phyloP scores from a whole-genome alignment of 2,797 vertebrate genomes.

The Amniataba percoides region DNA sequence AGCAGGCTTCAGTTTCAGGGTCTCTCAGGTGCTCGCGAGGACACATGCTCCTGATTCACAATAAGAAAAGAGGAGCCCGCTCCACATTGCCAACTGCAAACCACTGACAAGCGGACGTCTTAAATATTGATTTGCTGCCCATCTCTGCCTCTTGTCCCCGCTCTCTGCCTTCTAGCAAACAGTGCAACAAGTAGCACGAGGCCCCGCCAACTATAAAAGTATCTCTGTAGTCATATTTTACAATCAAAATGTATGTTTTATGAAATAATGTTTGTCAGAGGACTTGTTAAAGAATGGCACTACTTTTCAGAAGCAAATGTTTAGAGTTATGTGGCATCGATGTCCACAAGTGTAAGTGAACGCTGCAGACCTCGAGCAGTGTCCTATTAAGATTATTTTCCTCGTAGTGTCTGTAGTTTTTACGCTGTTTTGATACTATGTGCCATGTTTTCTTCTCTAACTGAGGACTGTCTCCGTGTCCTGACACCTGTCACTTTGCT shows the following conservation, averaged over 20 bases:
- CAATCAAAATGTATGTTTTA: background rate
- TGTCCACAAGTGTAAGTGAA: background rate
- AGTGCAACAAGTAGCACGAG: background rate
- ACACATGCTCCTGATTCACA: background rate
- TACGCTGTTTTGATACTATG: background rate
- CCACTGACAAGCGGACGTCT: too few species aligned
- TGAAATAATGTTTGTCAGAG: background rate
- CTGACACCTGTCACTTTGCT: constrained; percentile 15
- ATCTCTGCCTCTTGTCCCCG: background rate
- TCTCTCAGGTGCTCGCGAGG: too few species aligned
- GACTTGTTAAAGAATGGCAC: background rate
- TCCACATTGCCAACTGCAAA: background rate
- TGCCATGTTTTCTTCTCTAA: background rate
- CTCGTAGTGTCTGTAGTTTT: background rate
- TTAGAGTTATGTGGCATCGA: background rate
- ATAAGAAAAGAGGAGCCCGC: background rate
- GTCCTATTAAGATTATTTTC: background rate
- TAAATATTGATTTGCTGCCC: background rate
- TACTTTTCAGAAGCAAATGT: background rate
- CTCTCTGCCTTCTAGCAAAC: background rate
- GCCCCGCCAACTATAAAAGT: background rate
- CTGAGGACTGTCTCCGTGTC: background rate
- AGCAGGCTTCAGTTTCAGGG: background rate
- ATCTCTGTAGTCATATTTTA: background rate
- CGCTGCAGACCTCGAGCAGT: background rate